Percentiles rank a stretch among this genome's conserved stretches.
Evolutionary conservation across 2,888 invertebrate genomes (phyloP).

Genomic region (Acanthococcus lagerstroemiae): DNA sequence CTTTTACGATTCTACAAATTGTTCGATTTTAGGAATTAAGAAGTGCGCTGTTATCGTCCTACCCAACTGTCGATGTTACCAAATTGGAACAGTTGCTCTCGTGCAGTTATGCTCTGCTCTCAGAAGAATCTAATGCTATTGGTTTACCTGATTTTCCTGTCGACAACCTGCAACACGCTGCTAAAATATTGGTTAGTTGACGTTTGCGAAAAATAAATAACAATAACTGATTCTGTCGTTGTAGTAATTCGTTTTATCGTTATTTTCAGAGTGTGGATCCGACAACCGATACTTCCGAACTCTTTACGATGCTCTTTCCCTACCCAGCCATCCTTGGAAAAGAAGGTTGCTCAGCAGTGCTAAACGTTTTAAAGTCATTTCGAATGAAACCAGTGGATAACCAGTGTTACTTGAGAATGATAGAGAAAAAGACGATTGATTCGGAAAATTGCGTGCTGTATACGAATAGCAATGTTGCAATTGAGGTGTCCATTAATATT

Average conservation of each 20-base stretch:
- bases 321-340: constrained; percentile 65
- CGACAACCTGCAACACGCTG: constrained; percentile 61
- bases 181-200: constrained; percentile 54
- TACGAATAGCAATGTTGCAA: constrained; percentile 12
- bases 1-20: neutral
- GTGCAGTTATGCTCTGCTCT: constrained; percentile 66
- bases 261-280: constrained; percentile 6
- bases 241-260: neutral
- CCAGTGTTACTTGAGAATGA: neutral
- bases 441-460: constrained; percentile 5
- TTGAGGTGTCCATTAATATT: constrained; percentile 1
- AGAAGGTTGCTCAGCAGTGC: constrained; percentile 63
- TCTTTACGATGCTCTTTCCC: constrained; percentile 72
- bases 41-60: constrained; percentile 35
- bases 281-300: constrained; percentile 42
- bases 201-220: neutral
- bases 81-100: constrained; percentile 56
- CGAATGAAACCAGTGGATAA: neutral
- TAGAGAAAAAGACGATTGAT: constrained; percentile 4
- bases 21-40: constrained; percentile 12
- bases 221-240: neutral
- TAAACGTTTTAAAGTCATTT: constrained; percentile 58
- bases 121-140: constrained; percentile 58
- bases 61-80: constrained; percentile 44
- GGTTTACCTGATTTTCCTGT: constrained; percentile 84